Conservation (phyloP, 2,113 vertebrate species). For the Numenius arquata region DNA sequence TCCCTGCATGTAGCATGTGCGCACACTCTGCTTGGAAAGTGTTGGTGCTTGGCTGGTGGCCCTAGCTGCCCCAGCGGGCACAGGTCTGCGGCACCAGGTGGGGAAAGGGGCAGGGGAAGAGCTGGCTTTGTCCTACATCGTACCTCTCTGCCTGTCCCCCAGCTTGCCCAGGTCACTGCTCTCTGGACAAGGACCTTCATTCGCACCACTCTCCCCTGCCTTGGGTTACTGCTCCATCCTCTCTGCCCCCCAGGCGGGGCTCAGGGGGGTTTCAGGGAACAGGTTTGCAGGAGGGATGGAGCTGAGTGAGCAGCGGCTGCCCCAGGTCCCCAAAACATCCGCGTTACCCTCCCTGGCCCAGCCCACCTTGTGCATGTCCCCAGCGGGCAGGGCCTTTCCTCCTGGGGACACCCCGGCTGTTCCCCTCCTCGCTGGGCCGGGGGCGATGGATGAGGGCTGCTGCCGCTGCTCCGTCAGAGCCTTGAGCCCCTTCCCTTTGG, state of each 20-base stretch:
- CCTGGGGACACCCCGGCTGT: neutral
- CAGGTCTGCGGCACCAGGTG: neutral
- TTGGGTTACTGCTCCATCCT: neutral
- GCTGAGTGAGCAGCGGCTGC: neutral
- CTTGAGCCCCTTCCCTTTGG: neutral
- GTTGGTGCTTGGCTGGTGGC: neutral
- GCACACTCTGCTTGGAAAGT: neutral
- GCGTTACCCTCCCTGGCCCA: neutral
- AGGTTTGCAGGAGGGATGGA: neutral
- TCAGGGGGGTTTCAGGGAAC: neutral
- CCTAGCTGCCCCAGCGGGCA: neutral
- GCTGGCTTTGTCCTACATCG: neutral
- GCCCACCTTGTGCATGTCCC: neutral
- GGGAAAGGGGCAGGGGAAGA: neutral
- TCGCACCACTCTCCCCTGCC: accelerated
- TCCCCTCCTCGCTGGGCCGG: neutral
- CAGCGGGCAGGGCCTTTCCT: neutral
- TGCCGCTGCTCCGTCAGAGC: neutral
- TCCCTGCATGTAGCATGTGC: slow-evolving; percentile 14
- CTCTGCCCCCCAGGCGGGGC: neutral
- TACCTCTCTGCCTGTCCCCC: neutral
- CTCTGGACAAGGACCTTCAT: neutral
- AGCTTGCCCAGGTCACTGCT: neutral
- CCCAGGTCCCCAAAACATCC: neutral
- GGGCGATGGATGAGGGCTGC: neutral